A percentile compares a stretch with the other conserved stretches of the same genome.
Evolutionary conservation across 2,113 vertebrate species (phyloP).

Genomic region (Archocentrus centrarchus): DNA sequence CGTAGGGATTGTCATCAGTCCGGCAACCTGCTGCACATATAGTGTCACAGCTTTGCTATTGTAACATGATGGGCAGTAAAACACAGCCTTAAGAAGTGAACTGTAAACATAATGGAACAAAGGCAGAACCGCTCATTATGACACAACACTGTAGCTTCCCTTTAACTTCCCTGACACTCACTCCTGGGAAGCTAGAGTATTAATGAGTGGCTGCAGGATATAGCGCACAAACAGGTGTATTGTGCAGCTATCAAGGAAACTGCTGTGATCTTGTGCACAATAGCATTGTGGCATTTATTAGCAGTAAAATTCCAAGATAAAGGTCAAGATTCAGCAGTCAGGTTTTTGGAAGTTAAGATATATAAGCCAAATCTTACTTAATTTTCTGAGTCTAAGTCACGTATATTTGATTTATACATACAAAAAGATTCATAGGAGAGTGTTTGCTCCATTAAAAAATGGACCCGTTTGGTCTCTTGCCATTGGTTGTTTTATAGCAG

Average conservation of each 20-base stretch:
- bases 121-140: too few relatives aligned
- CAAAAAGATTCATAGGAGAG: background rate
- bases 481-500: conserved; percentile 39
- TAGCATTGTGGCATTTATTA: background rate
- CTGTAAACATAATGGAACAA: background rate
- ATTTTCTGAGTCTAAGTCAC: background rate
- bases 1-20: background rate
- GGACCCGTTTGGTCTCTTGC: conserved; percentile 40
- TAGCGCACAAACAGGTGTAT: background rate
- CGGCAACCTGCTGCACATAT: background rate
- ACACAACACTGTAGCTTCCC: background rate
- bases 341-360: too few relatives aligned
- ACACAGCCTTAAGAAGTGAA: background rate
- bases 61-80: background rate
- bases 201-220: background rate
- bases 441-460: background rate
- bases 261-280: background rate
- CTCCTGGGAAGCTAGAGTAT: background rate
- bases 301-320: too few relatives aligned
- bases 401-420: background rate
- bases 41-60: background rate
- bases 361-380: background rate
- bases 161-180: background rate
- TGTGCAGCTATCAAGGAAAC: background rate
- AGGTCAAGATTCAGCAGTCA: too few relatives aligned